Evolutionary conservation across 2,888 invertebrate species (phyloP), one percentile per base, ranked within the genome.

Genomic region (Ceraclea dissimilis): DNA sequence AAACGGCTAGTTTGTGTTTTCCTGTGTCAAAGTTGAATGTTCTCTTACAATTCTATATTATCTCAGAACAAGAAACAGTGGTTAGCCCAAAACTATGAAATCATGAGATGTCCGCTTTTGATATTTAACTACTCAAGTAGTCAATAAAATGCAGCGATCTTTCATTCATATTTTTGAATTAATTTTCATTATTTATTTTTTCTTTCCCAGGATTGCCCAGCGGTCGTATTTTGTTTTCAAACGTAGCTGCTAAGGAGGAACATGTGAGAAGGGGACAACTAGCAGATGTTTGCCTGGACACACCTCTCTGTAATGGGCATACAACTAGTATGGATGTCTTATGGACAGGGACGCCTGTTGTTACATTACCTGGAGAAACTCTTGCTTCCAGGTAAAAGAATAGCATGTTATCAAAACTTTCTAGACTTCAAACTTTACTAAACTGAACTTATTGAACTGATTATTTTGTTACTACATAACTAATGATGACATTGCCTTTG

Each of bases 301-400:
- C 99, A 1, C 97, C 97, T 0, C 77, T 99, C 11, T 99, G 99
- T 71, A 99, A 99, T 71, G 99, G 99, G 4, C 99, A 99, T 70
- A 99, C 99, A 0, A 99, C 99, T 1, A 94, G 97, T 52, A 98
- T 99, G 99, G 99, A 99, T 72, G 93, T 99, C 21, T 75, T 99
- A 53, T 99, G 98, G 98, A 93, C 98, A n/a, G 99, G 99, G 48
- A 98, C 96, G 1, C 99, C 99, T 1, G 95, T 99, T 66, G 88
- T 99, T 11, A 97, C 98, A 1, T 75, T 96, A 58, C 95, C 98
- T 1, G 90, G 94, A 65, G 85, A 86, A 69, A 88, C 88, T 22
- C 71, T 89, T 64, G 89, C 89, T 2, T 89, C 88, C 31, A 77
- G 81, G 82, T 82, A 67, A 10, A 39, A 8, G 6, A 31, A n/a